Base-by-base conservation (phyloP, 2,888 invertebrate genomes). In the Patella caerulea region DNA sequence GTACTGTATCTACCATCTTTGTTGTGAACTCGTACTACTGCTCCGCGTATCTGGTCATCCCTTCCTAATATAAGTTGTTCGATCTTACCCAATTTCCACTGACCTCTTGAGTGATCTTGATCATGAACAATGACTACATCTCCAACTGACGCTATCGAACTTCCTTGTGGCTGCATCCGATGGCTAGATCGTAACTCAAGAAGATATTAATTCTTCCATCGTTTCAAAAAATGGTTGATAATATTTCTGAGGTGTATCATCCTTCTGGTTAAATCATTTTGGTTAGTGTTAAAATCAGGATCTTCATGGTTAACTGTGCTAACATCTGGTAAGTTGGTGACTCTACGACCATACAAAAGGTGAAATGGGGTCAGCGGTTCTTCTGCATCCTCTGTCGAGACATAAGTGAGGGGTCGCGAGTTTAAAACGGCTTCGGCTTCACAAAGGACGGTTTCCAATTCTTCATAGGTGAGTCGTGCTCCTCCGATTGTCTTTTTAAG, bases 361-460 rank as follows among this genome's bases (percentile, higher is more conserved):
- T 59, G 59, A 59, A 59, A 59, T n/a, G 59, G 59, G 59, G 59
- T 59, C 59, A 59, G 17, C n/a, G 59, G 59, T 59, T 59, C 59
- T 59, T 59, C 59, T 19, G 19, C n/a, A 59, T 59, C 59, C 59
- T 59, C 59, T 59, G 59, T 59, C 59, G 59, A 59, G 3, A 15
- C 34, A 2, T 59, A 59, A 17, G 59, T n/a, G 17, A 59, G 59
- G 59, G 59, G 59, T 15, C 59, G 59, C 5, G 59, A 59, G 59
- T 59, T 59, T 17, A 59, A 19, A 9, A 59, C 59, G 7, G 59
- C 59, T 59, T 59, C 59, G 17, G 59, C 59, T 59, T 59, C 59
- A 15, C 17, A n/a, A 12, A 59, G 59, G 59, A 59, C 59, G 19
- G 59, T 59, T 59, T 59, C 59, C 17, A 59, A 59, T 59, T 59